Evolutionary conservation across 1,140 invertebrate species (phyloP).

Genomic region (Solenopsis fugax): DNA sequence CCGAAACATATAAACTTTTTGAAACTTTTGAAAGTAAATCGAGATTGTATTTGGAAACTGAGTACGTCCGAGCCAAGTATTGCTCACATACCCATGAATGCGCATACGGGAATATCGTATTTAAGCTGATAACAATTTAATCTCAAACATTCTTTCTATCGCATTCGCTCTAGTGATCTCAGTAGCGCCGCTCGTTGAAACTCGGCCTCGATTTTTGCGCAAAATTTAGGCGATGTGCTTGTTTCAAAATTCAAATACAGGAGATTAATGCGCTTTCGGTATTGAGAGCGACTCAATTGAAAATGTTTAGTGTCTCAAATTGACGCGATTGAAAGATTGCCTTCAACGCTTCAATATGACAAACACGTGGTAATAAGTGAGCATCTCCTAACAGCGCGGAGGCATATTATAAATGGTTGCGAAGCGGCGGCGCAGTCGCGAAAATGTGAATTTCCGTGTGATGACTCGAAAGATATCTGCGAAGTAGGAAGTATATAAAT

Average conservation of each 20-base stretch:
- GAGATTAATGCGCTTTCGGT: neutral
- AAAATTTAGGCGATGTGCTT: conserved; percentile 39
- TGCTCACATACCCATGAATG: neutral
- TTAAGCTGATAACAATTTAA: conserved; percentile 22
- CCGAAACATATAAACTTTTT: conserved; percentile 8
- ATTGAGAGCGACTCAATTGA: conserved; percentile 41
- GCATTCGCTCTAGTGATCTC: neutral
- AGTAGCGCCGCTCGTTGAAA: neutral
- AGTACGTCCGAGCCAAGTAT: conserved; percentile 1
- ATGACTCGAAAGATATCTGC: neutral
- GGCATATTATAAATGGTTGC: neutral
- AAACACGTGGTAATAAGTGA: conserved; percentile 24
- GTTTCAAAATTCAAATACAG: conserved; percentile 66
- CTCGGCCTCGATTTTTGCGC: conserved; percentile 15
- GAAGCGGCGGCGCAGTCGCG: neutral
- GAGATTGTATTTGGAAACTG: conserved; percentile 1
- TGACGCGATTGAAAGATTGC: conserved; percentile 44
- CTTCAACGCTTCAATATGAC: conserved; percentile 2
- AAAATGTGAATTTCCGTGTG: neutral
- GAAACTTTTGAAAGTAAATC: conserved; percentile 4
- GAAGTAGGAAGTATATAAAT: conserved; percentile 19
- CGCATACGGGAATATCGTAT: neutral
- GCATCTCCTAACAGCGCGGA: neutral
- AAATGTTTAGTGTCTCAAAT: conserved; percentile 28
- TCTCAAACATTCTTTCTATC: neutral